Percentiles rank a stretch among this genome's conserved stretches.
These are phyloP conservation scores for Neotoma lepida DNA, from an alignment of 2,113 vertebrate genomes.

Conservation along the genomic window DNA sequence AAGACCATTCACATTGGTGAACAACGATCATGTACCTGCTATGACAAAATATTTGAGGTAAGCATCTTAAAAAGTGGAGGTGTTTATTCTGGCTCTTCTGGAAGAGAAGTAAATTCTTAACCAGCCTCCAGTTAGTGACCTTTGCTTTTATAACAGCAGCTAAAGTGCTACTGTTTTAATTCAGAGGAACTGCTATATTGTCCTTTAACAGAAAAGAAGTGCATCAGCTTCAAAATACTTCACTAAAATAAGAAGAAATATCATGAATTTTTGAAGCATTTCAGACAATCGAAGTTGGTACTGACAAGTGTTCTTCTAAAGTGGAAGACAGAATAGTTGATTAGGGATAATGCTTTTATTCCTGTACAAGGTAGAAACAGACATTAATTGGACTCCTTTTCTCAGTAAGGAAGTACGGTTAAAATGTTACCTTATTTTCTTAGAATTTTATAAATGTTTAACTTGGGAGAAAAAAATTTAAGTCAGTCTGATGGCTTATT, in stretches of 20 bases:
- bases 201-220: conserved; percentile 30
- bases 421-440: conserved; percentile 48
- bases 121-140: background rate
- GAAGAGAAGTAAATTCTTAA: background rate
- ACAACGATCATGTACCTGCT: background rate
- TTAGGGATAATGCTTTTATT: conserved; percentile 57
- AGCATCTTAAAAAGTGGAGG: background rate
- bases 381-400: conserved; percentile 45
- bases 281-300: background rate
- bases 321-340: conserved; percentile 38
- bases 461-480: conserved; percentile 31
- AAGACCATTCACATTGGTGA: background rate
- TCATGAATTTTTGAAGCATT: conserved; percentile 14
- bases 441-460: conserved; percentile 50
- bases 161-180: background rate
- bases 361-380: conserved; percentile 15
- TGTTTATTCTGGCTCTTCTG: background rate
- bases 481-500: conserved; percentile 24
- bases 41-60: background rate
- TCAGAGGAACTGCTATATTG: background rate
- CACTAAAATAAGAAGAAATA: background rate
- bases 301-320: conserved; percentile 13
- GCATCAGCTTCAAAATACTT: background rate
- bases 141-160: background rate
- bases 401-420: conserved; percentile 38